Evolutionary conservation across 2,888 invertebrate species (phyloP).

Genomic region (Drosophila cognata): DNA sequence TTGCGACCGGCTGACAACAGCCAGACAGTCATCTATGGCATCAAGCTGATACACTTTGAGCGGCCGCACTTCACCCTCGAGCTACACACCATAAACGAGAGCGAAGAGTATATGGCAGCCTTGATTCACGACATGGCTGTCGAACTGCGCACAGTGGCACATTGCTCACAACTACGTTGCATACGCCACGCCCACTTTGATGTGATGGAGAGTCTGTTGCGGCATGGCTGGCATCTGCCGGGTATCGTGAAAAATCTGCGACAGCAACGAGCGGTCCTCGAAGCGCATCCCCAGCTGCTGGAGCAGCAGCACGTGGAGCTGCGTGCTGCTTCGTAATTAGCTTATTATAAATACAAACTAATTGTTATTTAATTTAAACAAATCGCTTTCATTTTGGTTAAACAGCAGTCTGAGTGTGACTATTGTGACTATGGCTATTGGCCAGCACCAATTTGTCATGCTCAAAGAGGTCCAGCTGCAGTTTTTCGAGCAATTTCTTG

Average conservation of each 20-base stretch:
- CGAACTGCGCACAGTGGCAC: constrained; percentile 91
- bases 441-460: constrained; percentile 60
- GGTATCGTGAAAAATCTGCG: constrained; percentile 89
- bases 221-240: constrained; percentile 92
- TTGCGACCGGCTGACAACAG: constrained; percentile 90
- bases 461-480: constrained; percentile 53
- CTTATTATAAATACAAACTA: constrained; percentile 9
- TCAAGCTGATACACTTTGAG: constrained; percentile 93
- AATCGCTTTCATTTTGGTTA: background rate
- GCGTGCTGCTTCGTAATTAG: constrained; percentile 34
- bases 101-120: constrained; percentile 90
- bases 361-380: constrained; percentile 3
- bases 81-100: constrained; percentile 94
- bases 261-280: constrained; percentile 86
- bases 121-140: constrained; percentile 94
- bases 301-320: constrained; percentile 74
- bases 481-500: constrained; percentile 76
- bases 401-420: constrained; percentile 23
- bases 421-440: constrained; percentile 22
- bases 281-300: constrained; percentile 78
- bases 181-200: constrained; percentile 93
- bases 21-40: constrained; percentile 92
- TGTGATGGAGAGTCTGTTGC: constrained; percentile 90
- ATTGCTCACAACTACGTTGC: constrained; percentile 92
- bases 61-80: constrained; percentile 95